These are phyloP conservation scores for Phalloptychus januarius DNA, from an alignment of 2,797 vertebrate genomes.

Conservation along the genomic window DNA sequence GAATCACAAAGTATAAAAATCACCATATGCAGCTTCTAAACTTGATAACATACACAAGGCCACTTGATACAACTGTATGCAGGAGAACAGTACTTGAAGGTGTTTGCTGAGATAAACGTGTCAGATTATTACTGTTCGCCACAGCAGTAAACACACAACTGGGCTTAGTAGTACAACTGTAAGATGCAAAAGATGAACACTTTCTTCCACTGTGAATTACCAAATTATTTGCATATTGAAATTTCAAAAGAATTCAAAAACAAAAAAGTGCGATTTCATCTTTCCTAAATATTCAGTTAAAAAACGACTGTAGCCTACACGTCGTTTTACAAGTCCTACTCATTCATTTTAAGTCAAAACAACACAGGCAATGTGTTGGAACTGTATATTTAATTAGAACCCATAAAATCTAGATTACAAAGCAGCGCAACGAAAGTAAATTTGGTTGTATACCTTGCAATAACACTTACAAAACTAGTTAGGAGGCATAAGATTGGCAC, in stretches of 20 bases:
- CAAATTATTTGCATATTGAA: conserved; percentile 1
- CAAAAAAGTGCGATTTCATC: neutral
- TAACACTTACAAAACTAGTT: conserved; percentile 68
- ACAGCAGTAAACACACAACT: neutral
- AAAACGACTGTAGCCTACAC: neutral
- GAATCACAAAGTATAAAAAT: neutral
- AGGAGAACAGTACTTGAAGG: neutral
- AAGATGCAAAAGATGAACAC: neutral
- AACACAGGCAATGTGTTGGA: neutral
- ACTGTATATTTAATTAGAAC: neutral
- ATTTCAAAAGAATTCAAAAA: neutral
- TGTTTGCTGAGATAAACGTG: conserved; percentile 10
- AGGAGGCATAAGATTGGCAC: conserved; percentile 44
- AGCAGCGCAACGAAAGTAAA: neutral
- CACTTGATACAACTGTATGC: neutral
- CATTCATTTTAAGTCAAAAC: neutral
- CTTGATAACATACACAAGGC: neutral
- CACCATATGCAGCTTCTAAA: neutral
- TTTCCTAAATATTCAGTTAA: neutral
- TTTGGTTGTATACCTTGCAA: conserved; percentile 8
- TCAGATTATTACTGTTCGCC: neutral
- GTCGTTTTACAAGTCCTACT: neutral
- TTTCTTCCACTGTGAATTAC: conserved; percentile 19
- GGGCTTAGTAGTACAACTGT: conserved; percentile 8
- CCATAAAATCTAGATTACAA: conserved; percentile 9